These are phyloP conservation scores for Cataglyphis altisquamis DNA, from an alignment of 2,888 invertebrate species.

Conservation along the genomic window DNA sequence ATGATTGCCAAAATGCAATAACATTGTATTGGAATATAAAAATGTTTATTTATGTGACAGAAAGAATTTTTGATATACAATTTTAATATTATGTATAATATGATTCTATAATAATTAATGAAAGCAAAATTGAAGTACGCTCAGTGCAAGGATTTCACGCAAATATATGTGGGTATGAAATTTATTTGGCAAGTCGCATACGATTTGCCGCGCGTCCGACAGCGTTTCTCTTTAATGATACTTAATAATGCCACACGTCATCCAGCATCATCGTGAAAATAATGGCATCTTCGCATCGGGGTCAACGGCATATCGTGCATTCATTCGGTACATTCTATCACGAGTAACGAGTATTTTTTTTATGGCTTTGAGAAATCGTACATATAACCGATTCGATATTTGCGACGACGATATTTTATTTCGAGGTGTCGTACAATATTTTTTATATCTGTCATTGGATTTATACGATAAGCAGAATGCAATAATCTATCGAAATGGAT, in stretches of 20 bases:
- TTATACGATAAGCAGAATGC: conserved; percentile 53
- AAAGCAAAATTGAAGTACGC: neutral
- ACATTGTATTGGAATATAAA: neutral
- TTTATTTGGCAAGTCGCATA: conserved; percentile 11
- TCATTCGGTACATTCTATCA: conserved; percentile 36
- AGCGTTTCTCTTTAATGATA: conserved; percentile 74
- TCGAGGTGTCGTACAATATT: conserved; percentile 46
- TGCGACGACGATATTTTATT: conserved; percentile 44
- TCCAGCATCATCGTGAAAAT: conserved; percentile 33
- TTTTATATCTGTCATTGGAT: conserved; percentile 48
- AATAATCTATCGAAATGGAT: conserved; percentile 51
- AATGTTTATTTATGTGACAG: neutral
- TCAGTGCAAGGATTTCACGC: neutral
- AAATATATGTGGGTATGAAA: conserved; percentile 15
- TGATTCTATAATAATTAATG: neutral
- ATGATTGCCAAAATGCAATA: conserved; percentile 2
- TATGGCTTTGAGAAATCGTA: conserved; percentile 49
- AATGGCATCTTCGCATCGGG: conserved; percentile 45
- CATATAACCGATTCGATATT: conserved; percentile 18
- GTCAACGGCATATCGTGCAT: conserved; percentile 34
- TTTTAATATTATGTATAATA: neutral
- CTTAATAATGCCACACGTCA: conserved; percentile 63
- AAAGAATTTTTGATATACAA: neutral
- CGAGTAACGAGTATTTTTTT: conserved; percentile 27
- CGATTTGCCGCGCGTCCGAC: conserved; percentile 20